These are phyloP conservation scores for Pithys albifrons DNA, from an alignment of 2,113 vertebrate species.

Conservation along the genomic window DNA sequence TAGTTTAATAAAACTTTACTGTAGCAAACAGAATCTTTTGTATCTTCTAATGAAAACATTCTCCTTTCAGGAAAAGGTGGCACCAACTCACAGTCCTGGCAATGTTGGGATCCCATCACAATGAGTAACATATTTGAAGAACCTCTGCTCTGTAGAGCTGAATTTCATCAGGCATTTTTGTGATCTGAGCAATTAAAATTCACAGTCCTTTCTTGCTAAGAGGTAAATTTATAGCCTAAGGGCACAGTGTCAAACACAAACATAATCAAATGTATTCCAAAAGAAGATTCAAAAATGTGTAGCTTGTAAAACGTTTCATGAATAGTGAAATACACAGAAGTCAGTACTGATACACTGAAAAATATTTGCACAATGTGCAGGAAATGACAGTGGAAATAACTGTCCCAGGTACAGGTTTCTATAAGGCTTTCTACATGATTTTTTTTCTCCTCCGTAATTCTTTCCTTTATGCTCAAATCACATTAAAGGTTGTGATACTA, in stretches of 20 bases:
- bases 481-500: background rate
- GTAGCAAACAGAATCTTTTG: constrained; percentile 22
- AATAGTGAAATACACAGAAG: background rate
- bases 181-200: background rate
- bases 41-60: background rate
- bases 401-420: background rate
- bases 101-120: background rate
- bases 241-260: background rate
- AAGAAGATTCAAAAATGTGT: background rate
- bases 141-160: background rate
- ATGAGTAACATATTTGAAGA: background rate
- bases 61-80: constrained; percentile 10
- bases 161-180: background rate
- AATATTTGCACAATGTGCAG: background rate
- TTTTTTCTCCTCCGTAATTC: background rate
- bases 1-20: background rate
- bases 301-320: background rate
- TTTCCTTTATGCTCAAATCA: background rate
- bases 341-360: background rate
- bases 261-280: background rate
- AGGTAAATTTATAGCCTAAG: background rate
- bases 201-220: background rate
- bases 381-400: background rate
- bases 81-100: background rate
- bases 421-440: background rate